Evolutionary conservation across 2,797 vertebrate species (phyloP).

Genomic region (Pseudopleuronectes americanus): DNA sequence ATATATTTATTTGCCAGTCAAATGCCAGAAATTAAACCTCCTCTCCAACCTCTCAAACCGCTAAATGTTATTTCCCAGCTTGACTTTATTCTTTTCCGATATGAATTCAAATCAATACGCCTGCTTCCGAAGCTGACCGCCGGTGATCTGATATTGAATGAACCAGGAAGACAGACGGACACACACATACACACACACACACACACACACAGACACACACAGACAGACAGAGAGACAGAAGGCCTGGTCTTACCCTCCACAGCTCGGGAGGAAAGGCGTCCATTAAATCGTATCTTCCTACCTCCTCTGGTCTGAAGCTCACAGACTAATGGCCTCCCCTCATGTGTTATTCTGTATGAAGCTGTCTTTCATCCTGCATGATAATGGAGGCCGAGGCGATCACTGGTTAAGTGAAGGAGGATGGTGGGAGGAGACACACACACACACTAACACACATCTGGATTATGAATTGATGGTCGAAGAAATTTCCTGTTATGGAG

Average conservation of each 20-base stretch:
- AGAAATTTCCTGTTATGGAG: too few species aligned
- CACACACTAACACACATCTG: not conserved
- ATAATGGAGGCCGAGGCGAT: constrained; percentile 66
- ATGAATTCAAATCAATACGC: constrained; percentile 59
- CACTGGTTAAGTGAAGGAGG: constrained; percentile 64
- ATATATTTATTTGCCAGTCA: constrained; percentile 61
- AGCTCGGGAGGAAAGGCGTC: constrained; percentile 57
- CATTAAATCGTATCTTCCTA: constrained; percentile 79
- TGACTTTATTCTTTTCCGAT: constrained; percentile 54
- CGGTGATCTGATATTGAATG: constrained; percentile 50
- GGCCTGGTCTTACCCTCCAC: constrained; percentile 19
- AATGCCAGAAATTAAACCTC: constrained; percentile 66
- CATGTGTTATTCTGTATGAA: constrained; percentile 82
- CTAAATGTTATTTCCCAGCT: constrained; percentile 62
- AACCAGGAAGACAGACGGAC: constrained; percentile 46
- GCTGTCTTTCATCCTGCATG: constrained; percentile 68
- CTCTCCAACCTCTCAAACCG: constrained; percentile 50
- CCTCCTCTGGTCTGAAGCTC: constrained; percentile 71
- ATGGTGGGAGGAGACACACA: constrained; percentile 37
- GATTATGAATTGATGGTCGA: constrained; percentile 7
- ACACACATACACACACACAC: constrained; percentile 25
- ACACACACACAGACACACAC: constrained; percentile 33
- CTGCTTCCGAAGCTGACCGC: constrained; percentile 44
- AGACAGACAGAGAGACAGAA: constrained; percentile 28
- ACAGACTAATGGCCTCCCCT: constrained; percentile 73